phyloP scores from a whole-genome alignment of 2,797 vertebrate species.

The Liparis tanakae region DNA sequence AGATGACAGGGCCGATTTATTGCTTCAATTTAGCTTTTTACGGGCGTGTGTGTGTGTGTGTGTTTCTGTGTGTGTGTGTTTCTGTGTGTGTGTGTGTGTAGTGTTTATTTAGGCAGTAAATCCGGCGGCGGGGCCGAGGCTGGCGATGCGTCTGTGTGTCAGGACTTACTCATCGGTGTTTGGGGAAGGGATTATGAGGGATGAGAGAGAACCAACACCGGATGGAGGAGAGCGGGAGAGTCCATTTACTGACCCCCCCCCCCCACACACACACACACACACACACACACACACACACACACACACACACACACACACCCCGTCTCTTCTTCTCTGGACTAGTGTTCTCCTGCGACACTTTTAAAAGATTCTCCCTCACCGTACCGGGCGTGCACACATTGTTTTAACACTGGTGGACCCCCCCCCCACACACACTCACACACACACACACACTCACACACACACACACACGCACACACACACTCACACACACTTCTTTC shows the following conservation, averaged over 20 bases:
- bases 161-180: conserved; percentile 78
- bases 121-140: conserved; percentile 62
- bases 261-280: too few relatives aligned
- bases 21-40: conserved; percentile 63
- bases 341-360: conserved; percentile 55
- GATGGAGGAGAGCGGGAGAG: conserved; percentile 56
- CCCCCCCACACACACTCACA: too few relatives aligned
- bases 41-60: not conserved
- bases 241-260: too few relatives aligned
- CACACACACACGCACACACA: conserved; percentile 12
- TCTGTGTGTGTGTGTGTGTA: not conserved
- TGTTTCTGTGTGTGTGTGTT: not conserved
- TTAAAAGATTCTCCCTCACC: conserved; percentile 40
- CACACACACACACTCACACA: conserved; percentile 20
- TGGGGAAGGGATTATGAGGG: conserved; percentile 78
- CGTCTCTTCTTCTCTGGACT: conserved; percentile 28
- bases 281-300: too few relatives aligned
- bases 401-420: conserved; percentile 28
- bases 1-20: conserved; percentile 54
- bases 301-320: too few relatives aligned
- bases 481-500: conserved; percentile 48
- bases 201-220: conserved; percentile 69
- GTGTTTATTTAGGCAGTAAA: conserved; percentile 77
- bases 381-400: conserved; percentile 40
- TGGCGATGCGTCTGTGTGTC: conserved; percentile 69